Conservation (phyloP, 2,888 invertebrate species). For the Cephus sareptanus region DNA sequence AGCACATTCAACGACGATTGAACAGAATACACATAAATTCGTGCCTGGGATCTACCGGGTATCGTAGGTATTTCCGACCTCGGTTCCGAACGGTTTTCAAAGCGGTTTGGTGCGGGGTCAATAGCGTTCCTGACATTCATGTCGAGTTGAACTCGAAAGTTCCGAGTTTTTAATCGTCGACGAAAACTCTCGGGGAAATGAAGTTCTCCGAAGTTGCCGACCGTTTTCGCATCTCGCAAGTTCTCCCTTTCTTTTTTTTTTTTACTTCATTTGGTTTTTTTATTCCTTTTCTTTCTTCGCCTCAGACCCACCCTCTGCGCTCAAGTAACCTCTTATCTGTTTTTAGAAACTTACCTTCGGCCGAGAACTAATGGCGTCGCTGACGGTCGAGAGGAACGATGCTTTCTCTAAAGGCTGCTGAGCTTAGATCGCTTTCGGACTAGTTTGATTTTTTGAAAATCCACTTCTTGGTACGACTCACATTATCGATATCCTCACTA, state of each 20-base stretch:
- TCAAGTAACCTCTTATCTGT: conserved; percentile 12
- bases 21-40: background rate
- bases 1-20: background rate
- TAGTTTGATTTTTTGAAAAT: background rate
- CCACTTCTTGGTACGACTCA: background rate
- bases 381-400: background rate
- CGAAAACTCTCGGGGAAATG: conserved; percentile 19
- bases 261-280: conserved; percentile 27
- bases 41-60: background rate
- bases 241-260: conserved; percentile 18
- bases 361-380: background rate
- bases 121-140: conserved; percentile 19
- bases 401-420: background rate
- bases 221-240: conserved; percentile 1
- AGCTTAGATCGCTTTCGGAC: background rate
- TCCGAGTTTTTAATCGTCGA: conserved; percentile 23
- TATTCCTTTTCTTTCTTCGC: conserved; percentile 23
- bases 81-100: background rate
- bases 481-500: background rate
- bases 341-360: background rate
- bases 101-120: conserved; percentile 19
- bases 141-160: conserved; percentile 19
- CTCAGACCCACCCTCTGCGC: conserved; percentile 6
- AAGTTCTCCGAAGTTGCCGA: conserved; percentile 17
- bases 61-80: background rate